Base-by-base conservation (phyloP, 2,797 vertebrate species). In the Kryptolebias ocellatus region DNA sequence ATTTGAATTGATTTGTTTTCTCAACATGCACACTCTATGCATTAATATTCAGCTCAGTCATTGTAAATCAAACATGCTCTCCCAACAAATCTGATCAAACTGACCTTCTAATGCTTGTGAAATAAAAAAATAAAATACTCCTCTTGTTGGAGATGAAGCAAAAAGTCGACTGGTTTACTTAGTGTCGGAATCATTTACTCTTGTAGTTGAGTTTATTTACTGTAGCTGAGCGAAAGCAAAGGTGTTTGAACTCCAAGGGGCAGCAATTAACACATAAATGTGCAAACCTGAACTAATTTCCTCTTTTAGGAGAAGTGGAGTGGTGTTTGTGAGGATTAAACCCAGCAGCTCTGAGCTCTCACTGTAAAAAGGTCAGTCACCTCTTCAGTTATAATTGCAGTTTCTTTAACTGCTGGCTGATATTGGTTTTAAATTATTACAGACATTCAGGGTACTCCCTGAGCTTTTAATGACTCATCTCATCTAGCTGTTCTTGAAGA, bases 201-300 rank as follows among this genome's bases (percentile, higher is more conserved):
- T 18, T 62, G 68, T 45, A 58, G n/a, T 20, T 61, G 9, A 24
- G 53, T 37, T 66, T 29, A 71, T 78, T 60, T 71, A 39, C 37
- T 11, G 37, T 39, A 47, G 37, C 18, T 4, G 31, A 61, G 45
- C 65, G 64, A 64, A 27, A 73, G 9, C 18, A 31, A 51, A 39
- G 34, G 27, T 0, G 1, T 68, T 80, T 51, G 20, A 62, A 59
- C 53, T 57, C 10, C 17, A 18, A 56, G 20, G 11, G 53, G 27
- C 45, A 56, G n/a, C 49, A 51, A 79, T 79, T 67, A 70, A 75
- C 54, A 45, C 49, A 46, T 53, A 68, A 10, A 71, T 31, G 34
- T 56, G 24, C 60, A 62, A 57, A 64, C 65, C 51, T n/a, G 60
- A 31, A 17, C 65, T 55, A 20, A 64, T 65, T 71, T 72, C 44